phyloP scores from a whole-genome alignment of 2,888 invertebrate genomes.

The Gortyna flavago region DNA sequence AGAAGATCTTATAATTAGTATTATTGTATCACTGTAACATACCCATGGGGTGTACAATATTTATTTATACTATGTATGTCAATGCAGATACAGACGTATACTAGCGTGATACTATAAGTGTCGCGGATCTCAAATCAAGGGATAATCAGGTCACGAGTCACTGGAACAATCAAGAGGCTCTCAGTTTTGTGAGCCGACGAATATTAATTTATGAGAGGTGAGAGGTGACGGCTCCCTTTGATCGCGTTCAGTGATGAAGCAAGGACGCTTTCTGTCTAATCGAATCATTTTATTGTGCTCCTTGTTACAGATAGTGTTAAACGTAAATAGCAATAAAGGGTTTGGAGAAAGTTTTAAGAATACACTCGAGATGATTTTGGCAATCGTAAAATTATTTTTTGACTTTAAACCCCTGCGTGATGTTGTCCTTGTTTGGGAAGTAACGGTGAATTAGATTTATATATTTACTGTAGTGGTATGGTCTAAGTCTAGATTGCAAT shows the following conservation, averaged over 20 bases:
- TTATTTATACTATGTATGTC: no score
- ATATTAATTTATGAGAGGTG: slow-evolving; percentile 43
- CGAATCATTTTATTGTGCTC: slow-evolving; percentile 6
- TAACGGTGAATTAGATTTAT: neutral
- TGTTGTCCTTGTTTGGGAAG: neutral
- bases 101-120: neutral
- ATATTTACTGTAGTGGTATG: neutral
- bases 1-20: no score
- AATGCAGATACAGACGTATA: no score
- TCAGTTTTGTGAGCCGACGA: slow-evolving; percentile 12
- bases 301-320: slow-evolving; percentile 2
- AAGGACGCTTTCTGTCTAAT: slow-evolving; percentile 20
- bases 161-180: slow-evolving; percentile 10
- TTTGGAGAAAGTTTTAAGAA: neutral
- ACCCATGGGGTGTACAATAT: no score
- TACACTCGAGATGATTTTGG: neutral
- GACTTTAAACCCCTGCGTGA: neutral
- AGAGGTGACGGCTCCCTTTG: slow-evolving; percentile 20
- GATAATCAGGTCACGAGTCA: slow-evolving; percentile 22
- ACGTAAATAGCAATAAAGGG: neutral
- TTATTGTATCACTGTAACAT: no score
- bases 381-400: no score
- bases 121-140: neutral
- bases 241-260: slow-evolving; percentile 25
- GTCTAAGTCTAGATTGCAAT: slow-evolving; percentile 4